Conservation (phyloP, 2,888 invertebrate genomes). For the Ophion slaviceki region DNA sequence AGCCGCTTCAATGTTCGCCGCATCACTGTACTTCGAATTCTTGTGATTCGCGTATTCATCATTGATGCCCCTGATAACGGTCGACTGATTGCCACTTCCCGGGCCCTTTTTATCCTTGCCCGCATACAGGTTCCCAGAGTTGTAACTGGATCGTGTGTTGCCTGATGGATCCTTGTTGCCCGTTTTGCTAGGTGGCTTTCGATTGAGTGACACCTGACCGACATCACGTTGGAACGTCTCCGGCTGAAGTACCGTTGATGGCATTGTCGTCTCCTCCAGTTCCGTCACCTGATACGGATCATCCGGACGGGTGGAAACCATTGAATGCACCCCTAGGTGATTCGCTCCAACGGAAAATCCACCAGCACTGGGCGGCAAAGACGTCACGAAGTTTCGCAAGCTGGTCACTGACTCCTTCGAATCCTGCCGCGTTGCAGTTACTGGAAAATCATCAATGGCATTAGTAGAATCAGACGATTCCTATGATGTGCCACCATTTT, state of each 20-base stretch:
- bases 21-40: conserved; percentile 26
- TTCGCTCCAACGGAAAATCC: conserved; percentile 56
- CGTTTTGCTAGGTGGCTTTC: conserved; percentile 43
- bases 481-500: neutral
- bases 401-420: conserved; percentile 37
- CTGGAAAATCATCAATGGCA: conserved; percentile 53
- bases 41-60: conserved; percentile 58
- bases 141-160: conserved; percentile 55
- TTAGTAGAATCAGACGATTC: neutral
- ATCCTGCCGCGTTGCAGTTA: conserved; percentile 45
- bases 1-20: conserved; percentile 14
- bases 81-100: conserved; percentile 58
- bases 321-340: conserved; percentile 18
- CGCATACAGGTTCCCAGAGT: conserved; percentile 47
- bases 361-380: conserved; percentile 43
- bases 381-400: conserved; percentile 63
- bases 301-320: conserved; percentile 34
- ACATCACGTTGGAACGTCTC: conserved; percentile 46
- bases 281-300: conserved; percentile 40
- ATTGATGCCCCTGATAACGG: conserved; percentile 42
- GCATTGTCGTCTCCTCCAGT: conserved; percentile 33
- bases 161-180: conserved; percentile 43
- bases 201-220: conserved; percentile 50
- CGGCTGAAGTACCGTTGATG: conserved; percentile 8
- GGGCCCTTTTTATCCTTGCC: conserved; percentile 40